Conservation (phyloP, 35 echinoderm and acorn worm species). For the Apostichopus japonicus region DNA sequence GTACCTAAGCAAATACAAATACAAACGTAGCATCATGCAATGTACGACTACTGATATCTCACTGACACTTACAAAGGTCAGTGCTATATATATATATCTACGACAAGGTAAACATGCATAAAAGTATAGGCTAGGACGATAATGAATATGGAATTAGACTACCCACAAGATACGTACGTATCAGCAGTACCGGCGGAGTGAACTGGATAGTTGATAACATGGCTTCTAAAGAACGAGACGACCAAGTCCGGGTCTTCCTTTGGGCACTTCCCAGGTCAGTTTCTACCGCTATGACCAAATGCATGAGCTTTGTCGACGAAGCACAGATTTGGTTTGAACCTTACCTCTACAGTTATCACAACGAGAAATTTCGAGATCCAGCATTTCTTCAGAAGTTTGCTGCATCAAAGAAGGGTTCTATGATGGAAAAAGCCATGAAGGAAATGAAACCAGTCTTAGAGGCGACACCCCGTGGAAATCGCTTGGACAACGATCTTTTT, state of each 20-base stretch:
- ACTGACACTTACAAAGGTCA: too few relatives aligned
- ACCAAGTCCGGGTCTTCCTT: slow-evolving; percentile 40
- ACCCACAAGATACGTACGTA: too few relatives aligned
- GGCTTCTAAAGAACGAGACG: background rate
- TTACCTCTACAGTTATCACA: slow-evolving; percentile 37
- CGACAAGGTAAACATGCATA: too few relatives aligned
- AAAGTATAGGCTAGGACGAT: too few relatives aligned
- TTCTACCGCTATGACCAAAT: slow-evolving; percentile 38
- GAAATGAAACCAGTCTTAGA: slow-evolving; percentile 15
- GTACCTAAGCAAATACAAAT: too few relatives aligned
- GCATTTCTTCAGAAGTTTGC: background rate
- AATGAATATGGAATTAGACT: too few relatives aligned
- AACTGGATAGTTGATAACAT: background rate
- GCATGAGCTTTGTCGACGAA: slow-evolving; percentile 52
- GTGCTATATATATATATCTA: too few relatives aligned
- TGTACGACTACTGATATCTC: too few relatives aligned
- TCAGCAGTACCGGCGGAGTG: too few relatives aligned
- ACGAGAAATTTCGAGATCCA: slow-evolving; percentile 32
- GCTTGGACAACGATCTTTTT: slow-evolving; percentile 12
- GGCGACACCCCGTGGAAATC: background rate
- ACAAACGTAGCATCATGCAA: too few relatives aligned
- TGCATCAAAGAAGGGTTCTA: background rate
- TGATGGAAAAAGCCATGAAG: background rate
- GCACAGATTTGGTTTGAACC: slow-evolving; percentile 33
- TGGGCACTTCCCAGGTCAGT: slow-evolving; percentile 50